Evolutionary conservation across 2,797 vertebrate species (phyloP).

Genomic region (Cheracebus regulus): DNA sequence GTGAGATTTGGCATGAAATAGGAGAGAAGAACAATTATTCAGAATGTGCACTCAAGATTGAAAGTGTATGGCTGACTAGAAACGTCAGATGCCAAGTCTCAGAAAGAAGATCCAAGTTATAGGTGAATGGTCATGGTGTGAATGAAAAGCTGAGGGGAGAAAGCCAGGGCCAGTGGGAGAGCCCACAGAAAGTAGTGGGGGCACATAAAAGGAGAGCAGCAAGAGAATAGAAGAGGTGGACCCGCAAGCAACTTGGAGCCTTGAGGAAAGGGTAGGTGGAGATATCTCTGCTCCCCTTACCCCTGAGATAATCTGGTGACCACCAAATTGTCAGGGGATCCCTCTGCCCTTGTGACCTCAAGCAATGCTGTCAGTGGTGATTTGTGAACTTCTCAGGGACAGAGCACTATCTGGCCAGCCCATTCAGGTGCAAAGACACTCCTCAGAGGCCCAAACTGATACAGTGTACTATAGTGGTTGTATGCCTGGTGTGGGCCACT

Average conservation of each 20-base stretch:
- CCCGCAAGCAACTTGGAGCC: neutral
- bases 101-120: neutral
- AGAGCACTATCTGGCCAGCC: too few species aligned
- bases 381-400: neutral
- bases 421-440: neutral
- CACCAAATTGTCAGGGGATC: neutral
- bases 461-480: neutral
- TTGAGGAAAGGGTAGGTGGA: neutral
- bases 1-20: neutral
- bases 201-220: neutral
- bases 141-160: neutral
- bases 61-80: neutral
- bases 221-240: neutral
- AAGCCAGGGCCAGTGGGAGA: neutral
- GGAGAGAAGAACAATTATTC: neutral
- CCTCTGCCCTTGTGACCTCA: neutral
- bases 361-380: neutral
- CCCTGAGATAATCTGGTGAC: neutral
- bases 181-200: neutral
- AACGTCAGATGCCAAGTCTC: neutral
- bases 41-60: neutral
- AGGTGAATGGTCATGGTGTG: neutral
- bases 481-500: neutral
- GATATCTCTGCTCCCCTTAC: neutral
- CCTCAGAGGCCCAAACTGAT: neutral